Base-by-base conservation (phyloP, 2,113 vertebrate genomes). In the Ranitomeya imitator region DNA sequence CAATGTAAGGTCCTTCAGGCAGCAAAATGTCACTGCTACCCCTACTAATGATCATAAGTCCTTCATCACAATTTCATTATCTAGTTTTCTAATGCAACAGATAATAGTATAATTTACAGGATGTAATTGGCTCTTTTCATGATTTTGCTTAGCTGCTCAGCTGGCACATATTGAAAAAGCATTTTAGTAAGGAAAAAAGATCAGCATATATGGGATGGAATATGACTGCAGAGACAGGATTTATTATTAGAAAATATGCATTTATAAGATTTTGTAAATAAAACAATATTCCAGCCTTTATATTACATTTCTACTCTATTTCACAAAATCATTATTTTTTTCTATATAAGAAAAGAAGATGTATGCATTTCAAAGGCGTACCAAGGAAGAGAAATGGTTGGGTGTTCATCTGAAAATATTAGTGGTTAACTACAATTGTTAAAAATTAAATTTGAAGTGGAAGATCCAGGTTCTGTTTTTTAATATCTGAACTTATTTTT, bases 51-150 rank as follows among this genome's bases (percentile, higher is more conserved):
- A 7, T 79, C 76, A 86, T 86, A 79, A 69, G 60, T 13, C 69
- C 23, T 52, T 86, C 60, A 86, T 86, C 45, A 61, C 21, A 69
- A 79, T 79, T 86, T 86, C 61, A 79, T 79, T 69, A 86, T 67
- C 63, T 61, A 67, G 23, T 31, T 69, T 61, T 69, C 76, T 86
- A 86, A 86, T 86, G 85, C 85, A 79, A 57, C 21, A 79, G 60
- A 79, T 86, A 79, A 86, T 86, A 12, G 57, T 86, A 77, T 65
- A 86, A 86, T 86, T 86, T 79, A 79, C 74, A 79, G 74, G 73
- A 76, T 79, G 76, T 86, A 86, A 86, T 79, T 19, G 85, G 59
- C 59, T 86, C 23, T 76, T 86, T 76, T 86, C 74, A 79, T 86
- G 85, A 79, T 79, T 79, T 78, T 63, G 26, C 60, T 86, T 79